Conservation (phyloP, 2,888 invertebrate species). For the Apodemia hepburni region DNA sequence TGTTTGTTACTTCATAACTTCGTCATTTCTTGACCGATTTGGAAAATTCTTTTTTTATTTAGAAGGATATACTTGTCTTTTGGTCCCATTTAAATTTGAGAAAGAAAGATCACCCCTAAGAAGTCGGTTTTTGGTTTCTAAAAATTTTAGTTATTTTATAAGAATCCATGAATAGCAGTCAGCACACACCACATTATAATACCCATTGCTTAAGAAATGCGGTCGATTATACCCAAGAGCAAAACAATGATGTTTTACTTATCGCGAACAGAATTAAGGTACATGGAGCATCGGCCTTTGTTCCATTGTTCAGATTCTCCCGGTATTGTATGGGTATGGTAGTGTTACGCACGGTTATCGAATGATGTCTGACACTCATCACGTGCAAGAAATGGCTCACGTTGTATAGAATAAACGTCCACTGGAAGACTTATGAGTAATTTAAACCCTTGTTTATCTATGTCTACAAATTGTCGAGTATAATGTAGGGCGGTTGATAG, state of each 20-base stretch:
- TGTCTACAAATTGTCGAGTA: not conserved
- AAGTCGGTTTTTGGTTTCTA: too few relatives aligned
- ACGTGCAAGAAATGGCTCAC: slow-evolving; percentile 9
- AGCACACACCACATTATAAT: not conserved
- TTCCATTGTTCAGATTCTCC: slow-evolving; percentile 54
- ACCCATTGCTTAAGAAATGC: not conserved
- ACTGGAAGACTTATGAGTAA: slow-evolving; percentile 7
- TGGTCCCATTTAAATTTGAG: too few relatives aligned
- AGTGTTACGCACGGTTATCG: slow-evolving; percentile 5
- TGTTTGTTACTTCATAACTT: too few relatives aligned
- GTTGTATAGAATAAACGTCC: not conserved
- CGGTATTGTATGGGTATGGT: slow-evolving; percentile 14
- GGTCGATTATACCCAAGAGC: not conserved
- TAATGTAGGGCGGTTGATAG: slow-evolving; percentile 2
- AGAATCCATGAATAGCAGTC: not conserved
- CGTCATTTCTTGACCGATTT: too few relatives aligned
- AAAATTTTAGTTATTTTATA: not conserved
- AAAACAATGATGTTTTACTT: slow-evolving; percentile 15
- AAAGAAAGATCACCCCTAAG: too few relatives aligned
- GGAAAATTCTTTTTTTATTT: too few relatives aligned
- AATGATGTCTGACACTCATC: not conserved
- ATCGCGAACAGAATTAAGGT: slow-evolving; percentile 22
- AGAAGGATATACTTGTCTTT: too few relatives aligned
- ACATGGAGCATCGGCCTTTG: slow-evolving; percentile 52
- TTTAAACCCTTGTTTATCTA: not conserved